Evolutionary conservation across 2,113 vertebrate species (phyloP).

Genomic region (Xenopus laevis): DNA sequence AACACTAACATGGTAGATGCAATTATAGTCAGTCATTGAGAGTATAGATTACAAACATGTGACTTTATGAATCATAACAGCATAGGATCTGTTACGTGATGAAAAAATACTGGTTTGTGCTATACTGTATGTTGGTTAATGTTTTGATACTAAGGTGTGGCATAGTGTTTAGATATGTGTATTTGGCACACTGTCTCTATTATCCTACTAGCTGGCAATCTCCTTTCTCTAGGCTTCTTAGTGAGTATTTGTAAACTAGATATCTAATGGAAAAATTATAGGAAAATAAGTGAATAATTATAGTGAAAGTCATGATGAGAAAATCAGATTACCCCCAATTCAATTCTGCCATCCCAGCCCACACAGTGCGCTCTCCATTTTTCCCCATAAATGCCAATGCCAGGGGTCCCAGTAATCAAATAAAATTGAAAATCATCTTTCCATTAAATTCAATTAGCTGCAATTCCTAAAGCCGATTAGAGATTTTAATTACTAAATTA

Average conservation of each 20-base stretch:
- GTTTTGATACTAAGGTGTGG: constrained; percentile 61
- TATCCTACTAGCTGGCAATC: constrained; percentile 99
- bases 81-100: neutral
- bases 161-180: constrained; percentile 67
- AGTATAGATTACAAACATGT: neutral
- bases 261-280: constrained; percentile 99
- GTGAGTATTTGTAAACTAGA: constrained; percentile 99
- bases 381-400: constrained; percentile 99
- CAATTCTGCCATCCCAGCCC: constrained; percentile 99
- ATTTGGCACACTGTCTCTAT: constrained; percentile 75
- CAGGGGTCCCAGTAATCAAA: constrained; percentile 99
- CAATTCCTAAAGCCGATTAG: constrained; percentile 99
- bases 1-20: too few species aligned
- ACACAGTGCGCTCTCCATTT: constrained; percentile 99
- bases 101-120: constrained; percentile 17
- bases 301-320: constrained; percentile 99
- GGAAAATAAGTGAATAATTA: too few species aligned
- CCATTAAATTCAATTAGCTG: constrained; percentile 99
- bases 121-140: constrained; percentile 59
- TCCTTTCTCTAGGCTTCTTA: constrained; percentile 95
- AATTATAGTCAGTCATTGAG: too few species aligned
- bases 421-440: constrained; percentile 99
- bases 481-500: constrained; percentile 99
- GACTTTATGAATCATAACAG: neutral
- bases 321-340: constrained; percentile 99